Evolutionary conservation across 2,113 vertebrate species (phyloP).

Genomic region (Dipodomys stephensi): DNA sequence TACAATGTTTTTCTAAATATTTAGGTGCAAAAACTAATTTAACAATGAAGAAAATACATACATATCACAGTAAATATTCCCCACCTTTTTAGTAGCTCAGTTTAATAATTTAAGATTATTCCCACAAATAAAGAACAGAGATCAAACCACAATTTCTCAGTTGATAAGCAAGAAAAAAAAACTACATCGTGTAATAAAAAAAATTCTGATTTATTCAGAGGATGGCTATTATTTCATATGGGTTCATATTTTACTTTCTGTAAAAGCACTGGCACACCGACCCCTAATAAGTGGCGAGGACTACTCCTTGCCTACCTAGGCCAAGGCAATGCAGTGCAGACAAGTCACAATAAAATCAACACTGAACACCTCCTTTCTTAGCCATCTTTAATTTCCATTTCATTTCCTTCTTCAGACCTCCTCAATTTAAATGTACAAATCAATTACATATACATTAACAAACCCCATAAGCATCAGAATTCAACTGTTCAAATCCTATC

Average conservation of each 20-base stretch:
- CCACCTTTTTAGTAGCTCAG: background rate
- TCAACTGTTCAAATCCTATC: background rate
- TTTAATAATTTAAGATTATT: constrained; percentile 44
- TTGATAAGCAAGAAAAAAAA: constrained; percentile 18
- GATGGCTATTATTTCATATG: constrained; percentile 23
- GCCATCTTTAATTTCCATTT: background rate
- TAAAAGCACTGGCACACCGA: background rate
- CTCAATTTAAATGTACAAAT: constrained; percentile 59
- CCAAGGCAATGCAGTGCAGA: background rate
- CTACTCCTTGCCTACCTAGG: background rate
- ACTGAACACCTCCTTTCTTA: background rate
- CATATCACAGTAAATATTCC: background rate
- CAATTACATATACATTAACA: constrained; percentile 21
- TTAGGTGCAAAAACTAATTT: constrained; percentile 30
- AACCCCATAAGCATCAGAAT: background rate
- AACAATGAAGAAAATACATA: constrained; percentile 8
- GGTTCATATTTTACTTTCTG: constrained; percentile 31
- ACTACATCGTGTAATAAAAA: background rate
- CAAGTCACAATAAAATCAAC: background rate
- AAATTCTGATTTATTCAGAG: constrained; percentile 10
- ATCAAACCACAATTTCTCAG: constrained; percentile 18
- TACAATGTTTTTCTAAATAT: constrained; percentile 24
- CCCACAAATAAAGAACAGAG: constrained; percentile 29
- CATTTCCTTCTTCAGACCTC: background rate
- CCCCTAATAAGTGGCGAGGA: background rate